Conservation (phyloP, 2,888 invertebrate species). For the Synergus umbraculus region DNA sequence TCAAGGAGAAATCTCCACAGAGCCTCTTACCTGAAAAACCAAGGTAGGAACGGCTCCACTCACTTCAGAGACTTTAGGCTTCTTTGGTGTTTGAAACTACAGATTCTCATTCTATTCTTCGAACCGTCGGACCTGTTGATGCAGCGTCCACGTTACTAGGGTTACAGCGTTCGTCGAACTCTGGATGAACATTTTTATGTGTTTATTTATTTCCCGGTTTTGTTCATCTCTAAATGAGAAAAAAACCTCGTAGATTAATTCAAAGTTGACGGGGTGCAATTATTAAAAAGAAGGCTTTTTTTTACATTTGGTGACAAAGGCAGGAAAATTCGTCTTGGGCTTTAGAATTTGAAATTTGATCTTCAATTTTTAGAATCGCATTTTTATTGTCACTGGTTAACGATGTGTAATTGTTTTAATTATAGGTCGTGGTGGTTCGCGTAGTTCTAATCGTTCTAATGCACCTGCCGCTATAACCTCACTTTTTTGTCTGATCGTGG, state of each 20-base stretch:
- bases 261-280: not conserved
- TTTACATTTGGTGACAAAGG: not conserved
- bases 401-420: not conserved
- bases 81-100: not conserved
- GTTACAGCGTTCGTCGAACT: constrained; percentile 37
- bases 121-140: constrained; percentile 36
- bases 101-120: constrained; percentile 20
- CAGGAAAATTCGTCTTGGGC: not conserved
- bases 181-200: constrained; percentile 1
- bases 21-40: constrained; percentile 59
- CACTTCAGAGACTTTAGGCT: constrained; percentile 20
- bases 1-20: constrained; percentile 59
- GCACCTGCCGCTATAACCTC: not conserved
- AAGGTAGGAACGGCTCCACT: constrained; percentile 52
- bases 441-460: not conserved
- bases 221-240: not conserved
- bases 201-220: not conserved
- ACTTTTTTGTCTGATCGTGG: not conserved
- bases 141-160: constrained; percentile 35
- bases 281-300: not conserved
- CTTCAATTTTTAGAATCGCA: not conserved
- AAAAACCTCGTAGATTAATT: not conserved
- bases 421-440: no score
- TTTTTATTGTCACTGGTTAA: not conserved
- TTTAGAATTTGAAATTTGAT: not conserved